Evolutionary conservation across 2,888 invertebrate species (phyloP).

Genomic region (Linnaemya tessellans): DNA sequence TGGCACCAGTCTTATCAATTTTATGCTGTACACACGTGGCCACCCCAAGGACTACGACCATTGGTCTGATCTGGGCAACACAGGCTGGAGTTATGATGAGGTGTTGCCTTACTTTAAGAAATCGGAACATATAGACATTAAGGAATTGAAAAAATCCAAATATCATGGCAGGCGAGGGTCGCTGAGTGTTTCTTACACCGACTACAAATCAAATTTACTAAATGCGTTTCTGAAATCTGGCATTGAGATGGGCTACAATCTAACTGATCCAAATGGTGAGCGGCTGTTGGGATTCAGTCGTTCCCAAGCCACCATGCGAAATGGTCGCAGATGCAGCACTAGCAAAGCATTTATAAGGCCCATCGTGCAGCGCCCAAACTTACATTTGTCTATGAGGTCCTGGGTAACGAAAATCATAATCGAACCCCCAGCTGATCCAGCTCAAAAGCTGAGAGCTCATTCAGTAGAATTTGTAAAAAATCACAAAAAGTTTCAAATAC

Average conservation of each 20-base stretch:
- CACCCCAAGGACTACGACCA: conserved; percentile 92
- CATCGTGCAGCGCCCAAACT: conserved; percentile 86
- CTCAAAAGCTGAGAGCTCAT: conserved; percentile 81
- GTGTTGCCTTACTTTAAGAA: conserved; percentile 91
- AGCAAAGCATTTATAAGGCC: conserved; percentile 91
- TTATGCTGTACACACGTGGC: conserved; percentile 92
- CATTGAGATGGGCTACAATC: conserved; percentile 87
- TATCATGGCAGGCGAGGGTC: conserved; percentile 88
- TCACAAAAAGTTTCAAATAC: conserved; percentile 84
- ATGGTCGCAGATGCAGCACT: conserved; percentile 90
- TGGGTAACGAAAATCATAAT: conserved; percentile 88
- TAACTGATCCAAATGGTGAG: conserved; percentile 89
- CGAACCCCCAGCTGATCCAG: conserved; percentile 84
- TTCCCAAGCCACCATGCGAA: conserved; percentile 88
- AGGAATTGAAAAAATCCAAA: conserved; percentile 85
- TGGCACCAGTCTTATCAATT: conserved; percentile 93
- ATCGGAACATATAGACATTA: conserved; percentile 88
- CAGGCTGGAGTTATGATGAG: conserved; percentile 91
- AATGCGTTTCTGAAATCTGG: conserved; percentile 88
- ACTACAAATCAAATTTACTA: conserved; percentile 86
- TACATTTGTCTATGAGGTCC: conserved; percentile 88
- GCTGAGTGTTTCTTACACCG: conserved; percentile 87
- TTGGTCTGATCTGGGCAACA: conserved; percentile 91
- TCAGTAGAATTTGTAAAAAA: conserved; percentile 89
- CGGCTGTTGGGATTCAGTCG: conserved; percentile 87